Conservation (phyloP, 2,888 invertebrate species). For the Platycheirus albimanus region DNA sequence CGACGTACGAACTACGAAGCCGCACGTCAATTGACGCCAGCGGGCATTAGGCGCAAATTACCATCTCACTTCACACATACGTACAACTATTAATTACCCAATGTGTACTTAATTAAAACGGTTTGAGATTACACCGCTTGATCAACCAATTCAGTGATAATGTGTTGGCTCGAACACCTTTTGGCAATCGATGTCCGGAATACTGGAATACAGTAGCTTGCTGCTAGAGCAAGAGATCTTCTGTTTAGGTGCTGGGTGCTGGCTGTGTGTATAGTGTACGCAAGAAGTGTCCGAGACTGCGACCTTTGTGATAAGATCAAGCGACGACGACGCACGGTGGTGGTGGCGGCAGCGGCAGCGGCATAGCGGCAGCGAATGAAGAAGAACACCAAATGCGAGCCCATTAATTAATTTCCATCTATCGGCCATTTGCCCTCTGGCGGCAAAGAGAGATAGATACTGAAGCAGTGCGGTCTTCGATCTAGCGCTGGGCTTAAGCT, state of each 20-base stretch:
- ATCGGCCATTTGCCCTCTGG: constrained; percentile 67
- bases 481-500: not conserved
- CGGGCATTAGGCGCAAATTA: constrained; percentile 68
- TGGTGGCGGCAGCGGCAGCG: not conserved
- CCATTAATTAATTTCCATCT: constrained; percentile 74
- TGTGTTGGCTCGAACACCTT: constrained; percentile 59
- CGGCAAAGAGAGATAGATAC: constrained; percentile 31
- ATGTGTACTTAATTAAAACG: constrained; percentile 75
- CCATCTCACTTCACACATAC: constrained; percentile 71
- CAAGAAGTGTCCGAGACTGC: constrained; percentile 49
- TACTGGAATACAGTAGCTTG: constrained; percentile 50
- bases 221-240: constrained; percentile 20
- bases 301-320: constrained; percentile 74
- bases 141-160: constrained; percentile 69
- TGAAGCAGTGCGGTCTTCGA: constrained; percentile 4
- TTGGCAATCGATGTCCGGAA: constrained; percentile 59
- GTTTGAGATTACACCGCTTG: constrained; percentile 72
- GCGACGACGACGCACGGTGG: constrained; percentile 37
- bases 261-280: not conserved
- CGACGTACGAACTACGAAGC: constrained; percentile 7
- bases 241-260: constrained; percentile 17
- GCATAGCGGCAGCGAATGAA: constrained; percentile 34
- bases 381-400: constrained; percentile 67
- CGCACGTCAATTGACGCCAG: constrained; percentile 25
- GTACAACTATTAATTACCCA: constrained; percentile 73